These are phyloP conservation scores for Hydraecia micacea DNA, from an alignment of 2,888 invertebrate species.

Conservation along the genomic window DNA sequence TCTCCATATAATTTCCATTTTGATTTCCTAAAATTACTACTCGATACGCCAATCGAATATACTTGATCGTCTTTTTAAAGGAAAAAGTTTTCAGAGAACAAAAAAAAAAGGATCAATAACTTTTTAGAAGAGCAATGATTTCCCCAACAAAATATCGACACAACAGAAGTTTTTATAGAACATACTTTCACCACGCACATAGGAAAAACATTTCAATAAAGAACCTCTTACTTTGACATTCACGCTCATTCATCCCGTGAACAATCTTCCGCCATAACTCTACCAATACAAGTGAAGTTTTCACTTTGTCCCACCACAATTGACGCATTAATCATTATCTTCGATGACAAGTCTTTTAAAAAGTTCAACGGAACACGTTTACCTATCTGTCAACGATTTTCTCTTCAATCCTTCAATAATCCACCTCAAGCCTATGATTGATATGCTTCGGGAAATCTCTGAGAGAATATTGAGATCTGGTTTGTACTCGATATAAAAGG, in stretches of 20 bases:
- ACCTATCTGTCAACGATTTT: constrained; percentile 74
- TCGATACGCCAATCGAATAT: neutral
- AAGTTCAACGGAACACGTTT: constrained; percentile 63
- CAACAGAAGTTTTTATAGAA: neutral
- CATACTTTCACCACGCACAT: neutral
- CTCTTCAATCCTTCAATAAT: constrained; percentile 77
- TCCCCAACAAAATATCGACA: neutral
- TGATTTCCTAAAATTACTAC: neutral
- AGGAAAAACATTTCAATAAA: neutral
- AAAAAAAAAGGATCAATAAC: neutral
- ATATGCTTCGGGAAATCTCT: constrained; percentile 63
- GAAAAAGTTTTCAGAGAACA: neutral
- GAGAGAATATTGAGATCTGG: constrained; percentile 59
- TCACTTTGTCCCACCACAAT: constrained; percentile 72
- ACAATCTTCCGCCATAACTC: constrained; percentile 9
- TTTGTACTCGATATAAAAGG: constrained; percentile 54
- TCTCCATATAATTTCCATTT: neutral
- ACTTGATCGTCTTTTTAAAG: neutral
- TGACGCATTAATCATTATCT: constrained; percentile 76
- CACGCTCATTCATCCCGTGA: neutral
- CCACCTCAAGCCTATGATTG: constrained; percentile 71
- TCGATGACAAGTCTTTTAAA: constrained; percentile 75
- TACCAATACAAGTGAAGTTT: constrained; percentile 66
- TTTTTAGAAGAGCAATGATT: neutral
- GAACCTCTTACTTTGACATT: neutral